Evolutionary conservation across 2,888 invertebrate species (phyloP), one percentile per base, ranked within the genome.

Genomic region (Mesochorus sp.): DNA sequence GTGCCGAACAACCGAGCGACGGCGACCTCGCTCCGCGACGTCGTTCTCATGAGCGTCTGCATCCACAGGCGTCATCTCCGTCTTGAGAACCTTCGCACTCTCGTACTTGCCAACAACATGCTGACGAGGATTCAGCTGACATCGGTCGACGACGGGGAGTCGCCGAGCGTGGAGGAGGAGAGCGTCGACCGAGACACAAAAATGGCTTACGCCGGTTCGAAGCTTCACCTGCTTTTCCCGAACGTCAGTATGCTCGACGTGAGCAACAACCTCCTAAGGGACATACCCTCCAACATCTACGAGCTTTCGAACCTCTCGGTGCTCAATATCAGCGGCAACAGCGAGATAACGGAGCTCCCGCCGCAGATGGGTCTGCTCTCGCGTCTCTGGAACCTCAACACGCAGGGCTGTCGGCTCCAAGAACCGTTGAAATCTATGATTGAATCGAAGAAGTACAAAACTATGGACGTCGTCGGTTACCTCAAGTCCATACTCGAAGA

Each of bases 371-470:
- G 99, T 0, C 92, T 98, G 4, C 93, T 99, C 1, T 96, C 96
- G 0, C 95, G 98, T n/a, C 93, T 99, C 39, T 99, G 99, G 99
- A 99, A 98, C 92, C 92, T 99, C 39, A 98, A 97, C 91, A 96
- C 98, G 1, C 94, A 95, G 47, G 97, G 97, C 1, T 99, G 99
- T 88, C 93, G 95, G 24, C 92, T 98, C 8, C 95, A 95, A 85
- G 98, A 98, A 88, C 98, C 98, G 0, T 91, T 98, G 0, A 95
- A 95, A 79, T 95, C 96, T 0, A 98, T 98, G 97, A 95, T 99
- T 76, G 96, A 96, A 59, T 95, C 96, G 74, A 98, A 98, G 85
- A 95, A 97, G 83, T 97, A 97, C 91, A 98, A 98, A 92, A 98
- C 99, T 0, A 97, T 97, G 94, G 99, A 99, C 89, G 95, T 97